Evolutionary conservation across 2,113 vertebrate genomes (phyloP).

Genomic region (Rostratula benghalensis): DNA sequence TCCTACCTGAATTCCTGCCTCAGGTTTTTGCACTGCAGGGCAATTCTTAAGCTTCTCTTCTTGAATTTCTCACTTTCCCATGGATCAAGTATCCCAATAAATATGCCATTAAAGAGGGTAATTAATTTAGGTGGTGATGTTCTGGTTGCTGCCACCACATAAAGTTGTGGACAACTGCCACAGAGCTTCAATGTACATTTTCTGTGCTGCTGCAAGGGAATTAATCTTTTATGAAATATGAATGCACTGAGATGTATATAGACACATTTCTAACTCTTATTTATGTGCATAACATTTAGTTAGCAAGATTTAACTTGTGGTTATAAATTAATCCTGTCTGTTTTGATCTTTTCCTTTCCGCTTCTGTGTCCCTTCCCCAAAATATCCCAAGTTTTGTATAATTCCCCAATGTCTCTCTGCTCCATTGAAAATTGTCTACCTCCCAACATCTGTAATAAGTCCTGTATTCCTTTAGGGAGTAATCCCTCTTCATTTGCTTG

Average conservation of each 20-base stretch:
- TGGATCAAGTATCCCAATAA: background rate
- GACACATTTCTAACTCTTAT: background rate
- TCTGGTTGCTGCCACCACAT: background rate
- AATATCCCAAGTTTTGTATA: background rate
- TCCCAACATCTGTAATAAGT: background rate
- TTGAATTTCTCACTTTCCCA: background rate
- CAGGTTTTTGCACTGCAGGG: background rate
- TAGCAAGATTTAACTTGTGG: background rate
- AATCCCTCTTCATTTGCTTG: background rate
- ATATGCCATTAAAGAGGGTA: background rate
- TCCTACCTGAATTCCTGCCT: background rate
- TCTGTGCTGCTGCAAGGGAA: background rate
- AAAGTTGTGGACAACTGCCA: background rate
- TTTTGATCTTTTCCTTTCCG: background rate
- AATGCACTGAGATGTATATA: background rate
- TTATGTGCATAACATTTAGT: background rate
- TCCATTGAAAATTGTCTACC: background rate
- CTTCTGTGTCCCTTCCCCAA: background rate
- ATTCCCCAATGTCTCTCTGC: background rate
- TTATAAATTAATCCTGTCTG: background rate
- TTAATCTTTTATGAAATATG: background rate
- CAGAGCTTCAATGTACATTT: background rate
- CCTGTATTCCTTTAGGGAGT: background rate
- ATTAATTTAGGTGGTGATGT: background rate
- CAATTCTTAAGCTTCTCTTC: background rate